Percentiles rank a stretch among this genome's conserved stretches.
Conservation (phyloP, 2,888 invertebrate species). For the Parthenolecanium corni region DNA sequence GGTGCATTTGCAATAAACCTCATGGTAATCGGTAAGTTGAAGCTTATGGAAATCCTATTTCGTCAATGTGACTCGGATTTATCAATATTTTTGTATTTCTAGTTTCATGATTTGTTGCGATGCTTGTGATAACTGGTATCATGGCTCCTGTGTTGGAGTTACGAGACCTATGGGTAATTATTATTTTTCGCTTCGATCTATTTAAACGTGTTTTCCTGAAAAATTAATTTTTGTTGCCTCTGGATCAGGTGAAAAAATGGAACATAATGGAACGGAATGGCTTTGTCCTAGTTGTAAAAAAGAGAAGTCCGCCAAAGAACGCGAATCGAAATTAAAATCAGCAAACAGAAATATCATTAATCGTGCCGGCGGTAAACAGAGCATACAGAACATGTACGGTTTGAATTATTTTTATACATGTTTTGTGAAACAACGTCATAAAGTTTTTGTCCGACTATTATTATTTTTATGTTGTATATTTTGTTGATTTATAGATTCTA, state of each 20-base stretch:
- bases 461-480: not conserved
- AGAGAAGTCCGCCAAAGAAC: conserved; percentile 39
- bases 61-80: not conserved
- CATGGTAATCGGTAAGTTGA: conserved; percentile 58
- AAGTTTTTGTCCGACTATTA: not conserved
- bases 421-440: not conserved
- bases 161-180: conserved; percentile 67
- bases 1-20: conserved; percentile 92
- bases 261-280: conserved; percentile 77
- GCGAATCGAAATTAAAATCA: conserved; percentile 18
- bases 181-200: conserved; percentile 27
- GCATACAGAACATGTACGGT: not conserved
- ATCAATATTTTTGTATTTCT: conserved; percentile 1
- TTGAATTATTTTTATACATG: not conserved
- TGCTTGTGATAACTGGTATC: conserved; percentile 92
- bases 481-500: not conserved
- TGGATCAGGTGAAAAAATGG: conserved; percentile 69
- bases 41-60: not conserved
- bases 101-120: conserved; percentile 97
- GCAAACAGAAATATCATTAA: not conserved
- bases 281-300: conserved; percentile 71
- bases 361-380: not conserved
- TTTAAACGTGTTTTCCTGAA: not conserved
- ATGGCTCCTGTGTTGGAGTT: conserved; percentile 92
- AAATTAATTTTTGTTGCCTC: not conserved